Evolutionary conservation across 2,113 vertebrate species (phyloP).

Genomic region (Hyla sarda): DNA sequence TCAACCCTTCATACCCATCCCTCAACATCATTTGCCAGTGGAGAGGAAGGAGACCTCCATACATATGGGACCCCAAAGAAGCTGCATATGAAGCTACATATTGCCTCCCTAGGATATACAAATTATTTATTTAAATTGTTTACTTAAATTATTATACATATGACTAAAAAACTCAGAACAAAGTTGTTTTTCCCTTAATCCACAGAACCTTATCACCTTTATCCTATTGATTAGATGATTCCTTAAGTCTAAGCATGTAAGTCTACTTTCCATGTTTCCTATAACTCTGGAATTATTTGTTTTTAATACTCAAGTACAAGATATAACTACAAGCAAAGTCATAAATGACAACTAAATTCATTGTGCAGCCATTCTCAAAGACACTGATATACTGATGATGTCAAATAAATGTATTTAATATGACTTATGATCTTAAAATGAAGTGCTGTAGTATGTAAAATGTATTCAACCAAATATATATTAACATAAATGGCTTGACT

Average conservation of each 20-base stretch:
- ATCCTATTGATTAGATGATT: slow-evolving; percentile 6
- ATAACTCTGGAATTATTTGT: neutral
- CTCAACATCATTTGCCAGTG: too few relatives aligned
- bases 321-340: neutral
- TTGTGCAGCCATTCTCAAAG: neutral
- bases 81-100: too few relatives aligned
- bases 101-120: too few relatives aligned
- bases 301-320: neutral
- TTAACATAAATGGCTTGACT: slow-evolving; percentile 7
- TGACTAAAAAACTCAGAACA: too few relatives aligned
- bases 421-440: slow-evolving; percentile 23
- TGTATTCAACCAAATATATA: slow-evolving; percentile 15
- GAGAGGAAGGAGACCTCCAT: too few relatives aligned
- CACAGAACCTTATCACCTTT: too few relatives aligned
- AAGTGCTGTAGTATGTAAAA: slow-evolving; percentile 9
- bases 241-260: neutral
- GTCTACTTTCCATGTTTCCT: neutral
- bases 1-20: too few relatives aligned
- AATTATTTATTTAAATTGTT: too few relatives aligned
- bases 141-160: too few relatives aligned
- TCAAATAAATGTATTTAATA: neutral
- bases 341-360: slow-evolving; percentile 3
- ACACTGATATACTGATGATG: neutral
- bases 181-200: too few relatives aligned
- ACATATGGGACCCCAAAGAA: too few relatives aligned